Evolutionary conservation across 2,888 invertebrate species (phyloP), one percentile per base, ranked within the genome.

Genomic region (Rhagium mordax): DNA sequence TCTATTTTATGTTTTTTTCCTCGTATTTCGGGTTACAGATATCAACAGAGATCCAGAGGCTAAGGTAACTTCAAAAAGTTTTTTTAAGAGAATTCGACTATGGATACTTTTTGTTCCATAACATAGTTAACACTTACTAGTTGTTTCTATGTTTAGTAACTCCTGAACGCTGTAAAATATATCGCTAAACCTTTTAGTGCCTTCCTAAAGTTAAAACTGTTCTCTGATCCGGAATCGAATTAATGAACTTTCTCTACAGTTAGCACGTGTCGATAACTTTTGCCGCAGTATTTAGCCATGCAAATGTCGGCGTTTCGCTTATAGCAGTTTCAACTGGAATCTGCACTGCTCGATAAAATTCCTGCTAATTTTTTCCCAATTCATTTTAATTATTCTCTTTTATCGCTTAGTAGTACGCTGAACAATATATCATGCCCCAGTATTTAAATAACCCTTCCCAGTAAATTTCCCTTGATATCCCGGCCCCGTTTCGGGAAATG

Each of bases 401-500:
- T 48, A 29, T 47, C 41, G 21, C 2, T 21, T 10, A n/a, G 20
- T 16, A 5, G 59, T 61, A n/a, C 61, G 0, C 6, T 29, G 57
- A 1, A 48, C 41, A 48, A 48, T 61, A 48, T 61, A 61, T 61
- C 61, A 41, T 41, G 15, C 16, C n/a, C 6, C 15, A 48, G 51
- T 27, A 27, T 59, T 47, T 48, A 49, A 68, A 68, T 49, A 68
- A 48, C 68, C 68, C 48, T 68, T 49, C 47, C 68, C 68, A 15
- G 68, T 59, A 59, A 29, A 59, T 68, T 59, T 59, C 57, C 20
- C 59, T 48, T 60, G 47, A 57, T 59, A 68, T 49, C 41, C 18
- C 24, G 29, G 7, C 41, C 16, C 27, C 48, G 16, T 21, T 59
- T 13, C 20, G 59, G 57, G 29, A 68, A 49, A 68, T 48, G 59